Evolutionary conservation across 2,113 vertebrate genomes (phyloP), one percentile per base, ranked within the genome.

Genomic region (Vicugna pacos): DNA sequence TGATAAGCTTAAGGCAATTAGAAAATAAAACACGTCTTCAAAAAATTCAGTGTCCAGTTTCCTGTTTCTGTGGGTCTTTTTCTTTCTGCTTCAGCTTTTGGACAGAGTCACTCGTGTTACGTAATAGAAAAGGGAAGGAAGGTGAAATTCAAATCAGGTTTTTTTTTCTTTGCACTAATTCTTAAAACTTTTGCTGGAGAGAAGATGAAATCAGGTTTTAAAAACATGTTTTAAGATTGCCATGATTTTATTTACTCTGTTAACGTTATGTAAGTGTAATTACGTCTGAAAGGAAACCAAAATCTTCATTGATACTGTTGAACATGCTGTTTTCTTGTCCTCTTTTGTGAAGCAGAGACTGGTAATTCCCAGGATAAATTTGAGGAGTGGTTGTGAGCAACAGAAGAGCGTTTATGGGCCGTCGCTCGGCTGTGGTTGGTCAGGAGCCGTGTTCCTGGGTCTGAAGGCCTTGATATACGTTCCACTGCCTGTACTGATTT

Each of bases 221-320:
- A 85, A 65, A 80, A 75, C 35, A 64, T 83, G 35, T 95, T 93
- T 94, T 54, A 95, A 92, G 94, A 69, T 86, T 58, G 38, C 30
- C 9, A 3, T 56, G 60, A 32, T 90, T 88, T 94, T 90, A 77
- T 84, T 91, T 87, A 73, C 14, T 88, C 16, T 85, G 10, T 89
- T 94, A 89, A 84, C 9, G 89, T 35, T 19, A 32, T 64, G 19
- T 64, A 64, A 52, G 32, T 86, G 22, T 87, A 72, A 76, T 79
- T 85, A 90, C 38, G 42, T 93, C 79, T 38, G 50, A 96, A 93
- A 93, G 52, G 67, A 95, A 83, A 60, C 19, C 17, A 52, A 20
- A 24, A 46, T 79, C 42, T 91, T 81, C 30, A 48, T 56, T 88
- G 69, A 72, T 83, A 26, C 30, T 69, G 67, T 46, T 89, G 54